Evolutionary conservation across 2,113 vertebrate species (phyloP).

Genomic region (Progne subis): DNA sequence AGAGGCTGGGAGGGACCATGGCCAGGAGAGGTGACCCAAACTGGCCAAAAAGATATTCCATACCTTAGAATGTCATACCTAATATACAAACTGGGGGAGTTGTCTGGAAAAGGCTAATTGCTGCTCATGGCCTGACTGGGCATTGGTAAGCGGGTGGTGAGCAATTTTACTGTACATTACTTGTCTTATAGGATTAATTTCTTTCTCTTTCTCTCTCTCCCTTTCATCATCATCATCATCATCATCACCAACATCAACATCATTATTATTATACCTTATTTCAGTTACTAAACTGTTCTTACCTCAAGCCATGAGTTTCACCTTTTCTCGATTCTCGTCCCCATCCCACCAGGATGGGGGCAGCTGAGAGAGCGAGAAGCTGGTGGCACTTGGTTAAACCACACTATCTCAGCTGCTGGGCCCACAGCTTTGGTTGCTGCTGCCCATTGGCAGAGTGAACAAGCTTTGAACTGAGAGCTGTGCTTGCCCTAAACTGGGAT

Average conservation of each 20-base stretch:
- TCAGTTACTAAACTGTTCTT: not conserved
- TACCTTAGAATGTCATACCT: too few relatives aligned
- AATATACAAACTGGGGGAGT: too few relatives aligned
- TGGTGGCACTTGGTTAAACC: not conserved
- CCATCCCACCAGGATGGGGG: not conserved
- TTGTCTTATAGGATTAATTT: not conserved
- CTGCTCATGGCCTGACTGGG: not conserved
- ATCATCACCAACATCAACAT: not conserved
- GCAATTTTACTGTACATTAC: not conserved
- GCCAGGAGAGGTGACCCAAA: not conserved
- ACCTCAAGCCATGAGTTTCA: not conserved
- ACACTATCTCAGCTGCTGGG: not conserved
- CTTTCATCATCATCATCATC: not conserved
- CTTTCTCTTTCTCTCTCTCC: not conserved
- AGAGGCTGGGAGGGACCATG: not conserved
- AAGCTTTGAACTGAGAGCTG: not conserved
- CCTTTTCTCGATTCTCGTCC: not conserved
- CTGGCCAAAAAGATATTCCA: not conserved
- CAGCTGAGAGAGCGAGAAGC: rapidly evolving
- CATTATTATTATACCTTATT: not conserved
- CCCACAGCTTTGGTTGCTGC: not conserved
- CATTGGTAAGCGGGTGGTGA: rapidly evolving
- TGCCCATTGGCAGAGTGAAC: rapidly evolving
- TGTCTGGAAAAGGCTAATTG: not conserved
- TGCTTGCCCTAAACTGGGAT: not conserved